Conservation (phyloP, 92 coral and sea anemone species). For the Scolanthus callimorphus region DNA sequence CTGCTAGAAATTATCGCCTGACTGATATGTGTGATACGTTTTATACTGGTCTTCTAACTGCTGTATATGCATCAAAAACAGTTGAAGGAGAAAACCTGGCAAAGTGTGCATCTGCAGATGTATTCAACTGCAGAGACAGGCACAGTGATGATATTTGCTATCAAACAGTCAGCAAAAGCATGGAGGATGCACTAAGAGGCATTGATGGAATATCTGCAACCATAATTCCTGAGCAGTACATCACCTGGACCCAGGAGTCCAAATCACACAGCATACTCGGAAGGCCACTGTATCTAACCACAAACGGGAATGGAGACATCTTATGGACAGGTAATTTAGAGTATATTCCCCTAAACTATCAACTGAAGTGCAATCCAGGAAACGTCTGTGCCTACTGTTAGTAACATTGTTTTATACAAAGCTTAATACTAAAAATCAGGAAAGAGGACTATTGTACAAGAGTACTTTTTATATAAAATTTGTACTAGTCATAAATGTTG, state of each 20-base stretch:
- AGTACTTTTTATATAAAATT: too few relatives aligned
- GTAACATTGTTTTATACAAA: not conserved
- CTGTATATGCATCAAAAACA: slow-evolving; percentile 51
- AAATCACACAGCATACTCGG: slow-evolving; percentile 54
- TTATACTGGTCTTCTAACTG: slow-evolving; percentile 32
- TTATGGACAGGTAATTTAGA: slow-evolving; percentile 69
- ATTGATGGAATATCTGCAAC: slow-evolving; percentile 20
- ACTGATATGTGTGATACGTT: slow-evolving; percentile 55
- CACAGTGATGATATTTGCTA: slow-evolving; percentile 58
- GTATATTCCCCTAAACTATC: too few relatives aligned
- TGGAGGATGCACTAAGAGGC: slow-evolving; percentile 24
- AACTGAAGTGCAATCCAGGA: slow-evolving; percentile 3
- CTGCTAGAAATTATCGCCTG: slow-evolving; percentile 47
- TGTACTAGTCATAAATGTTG: too few relatives aligned
- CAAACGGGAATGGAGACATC: slow-evolving; percentile 63
- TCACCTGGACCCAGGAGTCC: slow-evolving; percentile 11
- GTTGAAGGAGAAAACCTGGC: slow-evolving; percentile 21
- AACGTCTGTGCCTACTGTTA: not conserved
- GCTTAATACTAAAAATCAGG: too few relatives aligned
- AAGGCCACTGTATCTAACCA: slow-evolving; percentile 44
- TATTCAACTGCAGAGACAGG: slow-evolving; percentile 45
- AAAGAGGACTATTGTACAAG: too few relatives aligned
- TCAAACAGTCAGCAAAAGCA: slow-evolving; percentile 31
- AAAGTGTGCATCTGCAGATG: slow-evolving; percentile 32
- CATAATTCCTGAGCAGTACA: slow-evolving; percentile 54